Evolutionary conservation across 2,888 invertebrate species (phyloP).

Genomic region (Habroteleia sp.): DNA sequence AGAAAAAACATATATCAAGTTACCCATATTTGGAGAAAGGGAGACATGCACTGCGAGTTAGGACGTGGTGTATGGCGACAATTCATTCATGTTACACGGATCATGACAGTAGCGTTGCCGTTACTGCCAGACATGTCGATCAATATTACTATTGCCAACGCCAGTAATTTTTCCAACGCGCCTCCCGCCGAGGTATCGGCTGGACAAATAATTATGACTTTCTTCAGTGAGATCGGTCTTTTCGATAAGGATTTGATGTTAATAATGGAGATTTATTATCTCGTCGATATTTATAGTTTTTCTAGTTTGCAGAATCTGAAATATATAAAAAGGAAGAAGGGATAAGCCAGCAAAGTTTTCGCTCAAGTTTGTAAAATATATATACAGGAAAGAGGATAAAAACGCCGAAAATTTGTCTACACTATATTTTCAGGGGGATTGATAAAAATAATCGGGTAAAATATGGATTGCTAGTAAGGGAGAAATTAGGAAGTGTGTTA

Average conservation of each 20-base stretch:
- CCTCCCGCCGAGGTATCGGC: background rate
- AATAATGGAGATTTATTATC: constrained; percentile 1
- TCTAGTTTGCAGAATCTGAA: background rate
- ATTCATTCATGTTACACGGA: constrained; percentile 52
- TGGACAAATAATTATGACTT: background rate
- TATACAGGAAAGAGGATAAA: constrained; percentile 1
- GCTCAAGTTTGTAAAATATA: background rate
- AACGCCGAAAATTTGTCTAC: constrained; percentile 1
- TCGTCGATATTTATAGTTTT: constrained; percentile 12
- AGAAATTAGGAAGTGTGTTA: background rate
- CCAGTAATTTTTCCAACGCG: constrained; percentile 31
- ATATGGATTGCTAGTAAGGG: constrained; percentile 3
- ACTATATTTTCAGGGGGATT: background rate
- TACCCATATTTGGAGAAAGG: constrained; percentile 48
- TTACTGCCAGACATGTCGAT: constrained; percentile 34
- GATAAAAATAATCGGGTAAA: constrained; percentile 5
- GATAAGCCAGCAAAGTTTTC: background rate
- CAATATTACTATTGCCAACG: constrained; percentile 48
- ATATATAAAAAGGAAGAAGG: background rate
- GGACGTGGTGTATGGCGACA: constrained; percentile 18
- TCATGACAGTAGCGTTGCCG: constrained; percentile 19
- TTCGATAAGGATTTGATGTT: background rate
- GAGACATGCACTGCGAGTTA: constrained; percentile 31
- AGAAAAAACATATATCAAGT: constrained; percentile 46
- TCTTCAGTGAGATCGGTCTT: background rate